Evolutionary conservation across 2,888 invertebrate species (phyloP).

Genomic region (Clusia tigrina): DNA sequence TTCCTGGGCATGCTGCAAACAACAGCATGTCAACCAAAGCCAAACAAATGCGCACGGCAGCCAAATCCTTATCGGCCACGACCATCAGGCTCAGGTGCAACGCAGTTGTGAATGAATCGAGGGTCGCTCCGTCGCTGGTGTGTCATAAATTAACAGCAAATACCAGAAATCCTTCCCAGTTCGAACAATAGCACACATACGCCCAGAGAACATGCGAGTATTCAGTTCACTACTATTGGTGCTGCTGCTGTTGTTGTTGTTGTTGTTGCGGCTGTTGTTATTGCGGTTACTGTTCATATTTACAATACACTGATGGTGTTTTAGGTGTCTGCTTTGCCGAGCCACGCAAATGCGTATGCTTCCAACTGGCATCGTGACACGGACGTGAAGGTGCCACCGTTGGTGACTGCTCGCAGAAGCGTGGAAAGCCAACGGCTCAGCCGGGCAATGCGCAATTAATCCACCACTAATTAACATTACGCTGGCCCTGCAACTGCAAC

Average conservation of each 20-base stretch:
- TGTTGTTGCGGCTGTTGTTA: neutral
- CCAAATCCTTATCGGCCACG: constrained; percentile 57
- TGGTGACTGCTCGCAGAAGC: too few relatives aligned
- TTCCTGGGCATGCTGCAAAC: constrained; percentile 34
- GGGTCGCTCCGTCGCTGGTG: neutral
- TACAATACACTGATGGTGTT: too few relatives aligned
- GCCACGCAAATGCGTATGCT: too few relatives aligned
- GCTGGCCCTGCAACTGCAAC: neutral
- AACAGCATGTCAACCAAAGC: neutral
- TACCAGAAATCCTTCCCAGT: neutral
- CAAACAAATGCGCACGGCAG: neutral
- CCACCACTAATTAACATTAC: neutral
- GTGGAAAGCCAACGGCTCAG: too few relatives aligned
- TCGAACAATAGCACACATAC: neutral
- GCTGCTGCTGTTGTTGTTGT: neutral
- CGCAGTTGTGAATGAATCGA: neutral
- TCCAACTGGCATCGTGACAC: too few relatives aligned
- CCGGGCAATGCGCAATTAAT: neutral
- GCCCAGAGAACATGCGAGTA: neutral
- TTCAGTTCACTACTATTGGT: neutral
- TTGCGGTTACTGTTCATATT: too few relatives aligned
- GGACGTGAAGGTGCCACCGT: too few relatives aligned
- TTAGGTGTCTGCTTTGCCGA: too few relatives aligned
- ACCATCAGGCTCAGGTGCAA: constrained; percentile 53
- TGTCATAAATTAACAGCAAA: constrained; percentile 22